Base-by-base conservation (phyloP, 2,113 vertebrate species). In the Marmota monax region DNA sequence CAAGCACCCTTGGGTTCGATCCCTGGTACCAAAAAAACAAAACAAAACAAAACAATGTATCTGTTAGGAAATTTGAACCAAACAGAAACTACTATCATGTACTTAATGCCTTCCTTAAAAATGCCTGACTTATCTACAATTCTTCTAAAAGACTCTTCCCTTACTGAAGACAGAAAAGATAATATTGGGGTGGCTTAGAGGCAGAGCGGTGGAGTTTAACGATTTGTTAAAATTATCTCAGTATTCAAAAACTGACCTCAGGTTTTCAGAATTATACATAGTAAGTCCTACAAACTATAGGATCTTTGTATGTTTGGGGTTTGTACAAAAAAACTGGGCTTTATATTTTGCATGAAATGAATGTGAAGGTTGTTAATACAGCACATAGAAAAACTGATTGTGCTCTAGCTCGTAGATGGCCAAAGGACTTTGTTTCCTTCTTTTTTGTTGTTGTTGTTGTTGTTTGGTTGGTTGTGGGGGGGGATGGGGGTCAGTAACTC, bases 11-110 rank as follows among this genome's bases (percentile, higher is more conserved):
- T 58, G 56, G 56, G 56, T 58, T 58, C 20, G 22, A 58, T 58
- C 20, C 56, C 56, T 58, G 20, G 6, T 58, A 58, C 6, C 20
- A 8, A 58, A 23, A 58, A 58, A 58, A 37, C 37, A 39, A 39
- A 39, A 39, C 39, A 23, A 56, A 58, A 58, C 4, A 53, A 48
- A 48, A 56, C 20, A 17, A 86, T 80, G 85, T 91, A 80, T 90
- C n/a, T 87, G 34, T 65, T 95, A 84, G 45, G n/a, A 93, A 91
- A 90, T 92, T 78, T 86, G 23, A 83, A 70, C 56, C 22, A 76
- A 96, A 79, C n/a, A 91, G 67, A 90, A 91, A 37, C 58, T 32
- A 82, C 29, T 61, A 2, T 56, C 37, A 32, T 72, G 2, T 29
- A 63, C 67, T 94, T 82, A 83, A 73, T 20, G 63, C 2, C 29